Evolutionary conservation across 1,140 invertebrate species (phyloP).

Genomic region (Nebria ingens): DNA sequence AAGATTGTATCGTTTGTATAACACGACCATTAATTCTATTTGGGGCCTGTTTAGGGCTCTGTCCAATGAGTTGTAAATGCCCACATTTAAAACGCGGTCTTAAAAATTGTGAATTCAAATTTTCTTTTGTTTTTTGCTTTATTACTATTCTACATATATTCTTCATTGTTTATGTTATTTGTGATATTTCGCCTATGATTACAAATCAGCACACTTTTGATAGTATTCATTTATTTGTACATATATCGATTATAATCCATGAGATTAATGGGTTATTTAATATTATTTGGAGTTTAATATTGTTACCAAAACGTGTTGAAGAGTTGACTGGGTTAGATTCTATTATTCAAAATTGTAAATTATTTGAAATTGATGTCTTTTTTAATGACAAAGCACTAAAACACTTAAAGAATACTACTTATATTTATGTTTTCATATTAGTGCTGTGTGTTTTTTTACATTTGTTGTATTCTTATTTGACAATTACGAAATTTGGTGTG

Average conservation of each 20-base stretch:
- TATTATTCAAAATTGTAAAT: background rate
- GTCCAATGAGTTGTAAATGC: background rate
- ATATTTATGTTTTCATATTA: too few species aligned
- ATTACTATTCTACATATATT: background rate
- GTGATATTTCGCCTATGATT: background rate
- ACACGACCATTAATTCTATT: background rate
- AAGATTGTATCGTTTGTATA: background rate
- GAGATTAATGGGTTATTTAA: background rate
- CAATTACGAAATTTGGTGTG: too few species aligned
- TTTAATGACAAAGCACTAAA: too few species aligned
- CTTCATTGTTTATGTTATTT: background rate
- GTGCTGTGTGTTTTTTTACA: too few species aligned
- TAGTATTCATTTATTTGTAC: too few species aligned
- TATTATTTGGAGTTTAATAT: background rate
- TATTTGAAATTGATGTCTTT: too few species aligned
- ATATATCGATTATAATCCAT: too few species aligned
- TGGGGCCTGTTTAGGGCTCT: background rate
- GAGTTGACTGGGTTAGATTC: background rate
- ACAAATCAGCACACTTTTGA: background rate
- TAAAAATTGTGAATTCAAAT: background rate
- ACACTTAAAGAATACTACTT: too few species aligned
- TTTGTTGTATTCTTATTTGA: too few species aligned
- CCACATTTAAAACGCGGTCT: background rate
- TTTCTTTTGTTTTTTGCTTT: background rate
- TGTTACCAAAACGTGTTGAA: background rate